Base-by-base conservation (phyloP, 2,797 vertebrate species). In the Leptodactylus fallax region DNA sequence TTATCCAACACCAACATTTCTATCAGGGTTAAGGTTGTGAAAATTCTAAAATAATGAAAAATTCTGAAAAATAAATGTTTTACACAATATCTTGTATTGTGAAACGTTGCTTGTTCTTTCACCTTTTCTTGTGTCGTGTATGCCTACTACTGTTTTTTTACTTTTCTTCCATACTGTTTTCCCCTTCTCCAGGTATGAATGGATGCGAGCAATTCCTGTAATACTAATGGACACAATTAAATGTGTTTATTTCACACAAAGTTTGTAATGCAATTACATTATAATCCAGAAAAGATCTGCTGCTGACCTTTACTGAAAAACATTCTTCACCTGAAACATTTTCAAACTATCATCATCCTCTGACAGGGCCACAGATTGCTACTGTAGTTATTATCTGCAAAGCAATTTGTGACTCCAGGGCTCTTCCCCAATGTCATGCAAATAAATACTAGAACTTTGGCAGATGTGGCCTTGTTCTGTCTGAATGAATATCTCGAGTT, bases 391-490 rank as follows among this genome's bases (percentile, higher is more conserved):
- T 53, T 58, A 61, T 72, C 65, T 84, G 23, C 53, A 84, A 79
- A 61, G 53, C 74, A 79, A 84, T 88, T 88, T 84, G 53, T 88
- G 74, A 88, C 87, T 88, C 13, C n/a, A 79, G 87, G 87, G 87
- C 55, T 78, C 36, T 83, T 83, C 17, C 56, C 58, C 61, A 47
- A 27, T 36, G 21, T 76, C 47, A 88, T 84, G 53, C 81, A 71
- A 84, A 88, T 88, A 84, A 79, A 81, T 71, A 58, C 58, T 47
- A 88, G 21, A 79, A 79, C 74, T 49, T 72, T 25, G 63, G 47
- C 81, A 88, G 53, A 58, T 56, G 72, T 88, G 87, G 81, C 87
- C 87, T 88, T 88, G 87, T 84, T 88, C 87, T 88, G 87, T 84
- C 74, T 84, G 60, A 60, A 45, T 36, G 21, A 83, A 87, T 87